A percentile compares a stretch with the other conserved stretches of the same genome.
phyloP scores from a whole-genome alignment of 2,888 invertebrate genomes.

The Mechanitis mazaeus region DNA sequence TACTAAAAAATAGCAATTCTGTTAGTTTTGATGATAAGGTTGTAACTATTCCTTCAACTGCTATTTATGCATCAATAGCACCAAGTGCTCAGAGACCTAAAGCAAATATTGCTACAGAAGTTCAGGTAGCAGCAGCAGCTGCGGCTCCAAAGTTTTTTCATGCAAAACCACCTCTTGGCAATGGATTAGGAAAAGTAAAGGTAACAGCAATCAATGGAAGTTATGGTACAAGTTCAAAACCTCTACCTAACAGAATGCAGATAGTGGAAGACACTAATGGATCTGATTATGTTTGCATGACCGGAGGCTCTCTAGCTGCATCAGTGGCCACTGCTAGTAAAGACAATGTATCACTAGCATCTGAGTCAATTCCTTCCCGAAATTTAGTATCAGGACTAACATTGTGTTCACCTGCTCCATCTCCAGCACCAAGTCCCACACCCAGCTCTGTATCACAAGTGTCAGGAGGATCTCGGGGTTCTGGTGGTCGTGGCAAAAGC shows the following conservation, averaged over 20 bases:
- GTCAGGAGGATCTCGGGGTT: constrained; percentile 77
- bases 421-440: constrained; percentile 80
- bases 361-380: constrained; percentile 59
- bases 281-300: constrained; percentile 90
- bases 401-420: constrained; percentile 72
- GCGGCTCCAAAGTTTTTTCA: constrained; percentile 76
- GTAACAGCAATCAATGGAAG: constrained; percentile 53
- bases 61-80: constrained; percentile 73
- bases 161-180: constrained; percentile 76
- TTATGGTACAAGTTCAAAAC: constrained; percentile 44
- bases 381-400: constrained; percentile 64
- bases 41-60: constrained; percentile 66
- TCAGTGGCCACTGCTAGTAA: constrained; percentile 64
- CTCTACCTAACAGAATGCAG: constrained; percentile 59
- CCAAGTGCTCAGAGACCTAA: constrained; percentile 74
- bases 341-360: constrained; percentile 59
- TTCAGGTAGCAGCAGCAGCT: constrained; percentile 67
- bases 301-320: constrained; percentile 79
- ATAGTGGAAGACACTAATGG: constrained; percentile 84
- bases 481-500: constrained; percentile 78
- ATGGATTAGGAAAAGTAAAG: constrained; percentile 69
- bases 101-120: constrained; percentile 73
- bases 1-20: constrained; percentile 57
- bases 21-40: constrained; percentile 65
- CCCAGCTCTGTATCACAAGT: constrained; percentile 78